Conservation (phyloP, 2,888 invertebrate species). For the Rhamphomyia laevipes region DNA sequence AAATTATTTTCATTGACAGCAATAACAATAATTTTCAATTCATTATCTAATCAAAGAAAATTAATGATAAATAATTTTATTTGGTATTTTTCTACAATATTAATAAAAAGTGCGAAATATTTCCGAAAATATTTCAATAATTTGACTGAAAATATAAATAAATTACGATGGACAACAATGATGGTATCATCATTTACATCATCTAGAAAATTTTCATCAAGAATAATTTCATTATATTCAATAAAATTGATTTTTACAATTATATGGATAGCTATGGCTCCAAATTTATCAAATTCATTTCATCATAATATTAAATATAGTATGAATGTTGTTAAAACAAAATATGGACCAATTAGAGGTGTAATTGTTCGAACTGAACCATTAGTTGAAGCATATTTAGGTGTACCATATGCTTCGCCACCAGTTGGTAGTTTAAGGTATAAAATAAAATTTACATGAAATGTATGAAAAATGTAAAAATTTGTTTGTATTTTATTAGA, state of each 20-base stretch:
- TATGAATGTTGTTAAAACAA: conserved; percentile 72
- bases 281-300: conserved; percentile 26
- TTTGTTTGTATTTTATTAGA: conserved; percentile 37
- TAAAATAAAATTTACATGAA: no score
- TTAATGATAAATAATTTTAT: no score
- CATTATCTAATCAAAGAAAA: no score
- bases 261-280: neutral
- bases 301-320: conserved; percentile 56
- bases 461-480: no score
- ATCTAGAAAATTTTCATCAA: neutral
- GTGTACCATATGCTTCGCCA: conserved; percentile 88
- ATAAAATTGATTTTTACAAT: neutral
- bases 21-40: no score
- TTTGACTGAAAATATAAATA: no score
- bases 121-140: no score
- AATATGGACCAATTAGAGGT: conserved; percentile 80
- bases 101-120: no score
- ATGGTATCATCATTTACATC: no score
- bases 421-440: conserved; percentile 79
- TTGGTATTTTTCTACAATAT: no score
- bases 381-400: conserved; percentile 77
- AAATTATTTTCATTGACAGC: no score
- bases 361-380: conserved; percentile 70
- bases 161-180: no score
- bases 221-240: neutral